phyloP scores from a whole-genome alignment of 2,113 vertebrate species.

The Benthochromis sp. region DNA sequence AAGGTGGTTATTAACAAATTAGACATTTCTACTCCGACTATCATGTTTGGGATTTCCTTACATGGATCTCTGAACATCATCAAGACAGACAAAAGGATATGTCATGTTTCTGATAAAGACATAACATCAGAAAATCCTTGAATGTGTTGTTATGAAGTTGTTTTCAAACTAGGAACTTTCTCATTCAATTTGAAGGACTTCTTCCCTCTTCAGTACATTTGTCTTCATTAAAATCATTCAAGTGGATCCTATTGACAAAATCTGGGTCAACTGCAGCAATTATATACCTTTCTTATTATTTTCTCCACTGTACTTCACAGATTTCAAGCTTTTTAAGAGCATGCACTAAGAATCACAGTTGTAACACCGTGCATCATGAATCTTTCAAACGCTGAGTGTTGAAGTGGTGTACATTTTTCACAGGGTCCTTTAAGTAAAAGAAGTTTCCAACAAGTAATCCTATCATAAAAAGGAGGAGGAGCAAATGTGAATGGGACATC shows the following conservation, averaged over 20 bases:
- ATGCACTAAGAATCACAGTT: background rate
- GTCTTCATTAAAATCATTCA: background rate
- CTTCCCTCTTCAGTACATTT: background rate
- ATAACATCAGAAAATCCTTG: background rate
- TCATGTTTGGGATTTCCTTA: background rate
- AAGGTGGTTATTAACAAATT: background rate
- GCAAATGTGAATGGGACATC: background rate
- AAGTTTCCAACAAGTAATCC: background rate
- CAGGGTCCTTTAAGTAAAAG: background rate
- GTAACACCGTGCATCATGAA: background rate
- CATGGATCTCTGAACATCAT: fast-evolving
- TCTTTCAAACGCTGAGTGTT: background rate
- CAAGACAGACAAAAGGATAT: background rate
- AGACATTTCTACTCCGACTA: background rate
- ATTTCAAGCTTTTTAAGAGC: background rate
- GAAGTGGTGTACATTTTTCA: background rate
- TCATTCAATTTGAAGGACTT: background rate
- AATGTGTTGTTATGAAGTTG: background rate
- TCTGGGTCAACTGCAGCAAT: background rate
- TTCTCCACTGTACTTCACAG: fast-evolving
- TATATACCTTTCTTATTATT: background rate
- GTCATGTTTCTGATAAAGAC: background rate
- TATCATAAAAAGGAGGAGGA: background rate
- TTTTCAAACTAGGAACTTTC: background rate
- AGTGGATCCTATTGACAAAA: background rate